These are phyloP conservation scores for Pantherophis guttatus DNA, from an alignment of 2,113 vertebrate species.

Conservation along the genomic window DNA sequence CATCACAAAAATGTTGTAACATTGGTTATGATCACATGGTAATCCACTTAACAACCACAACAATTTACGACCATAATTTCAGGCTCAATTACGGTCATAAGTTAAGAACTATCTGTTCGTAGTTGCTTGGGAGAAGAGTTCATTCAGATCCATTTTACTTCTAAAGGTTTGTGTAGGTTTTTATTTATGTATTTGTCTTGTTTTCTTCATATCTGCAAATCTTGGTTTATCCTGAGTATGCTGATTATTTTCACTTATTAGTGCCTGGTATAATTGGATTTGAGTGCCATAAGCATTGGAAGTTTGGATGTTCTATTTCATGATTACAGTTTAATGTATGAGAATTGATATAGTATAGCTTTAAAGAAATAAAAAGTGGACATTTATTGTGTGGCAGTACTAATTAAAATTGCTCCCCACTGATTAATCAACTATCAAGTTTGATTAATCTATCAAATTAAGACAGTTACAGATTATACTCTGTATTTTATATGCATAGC, in stretches of 20 bases:
- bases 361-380: neutral
- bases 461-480: neutral
- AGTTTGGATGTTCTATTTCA: neutral
- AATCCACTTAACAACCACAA: neutral
- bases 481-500: neutral
- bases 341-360: neutral
- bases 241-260: neutral
- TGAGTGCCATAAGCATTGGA: neutral
- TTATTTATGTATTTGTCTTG: neutral
- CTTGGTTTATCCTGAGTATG: neutral
- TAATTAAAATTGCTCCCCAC: neutral
- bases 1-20: neutral
- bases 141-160: neutral
- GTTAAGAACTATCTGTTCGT: neutral
- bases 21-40: neutral
- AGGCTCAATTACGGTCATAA: neutral
- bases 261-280: neutral
- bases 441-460: constrained; percentile 3
- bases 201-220: neutral
- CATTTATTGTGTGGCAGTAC: neutral
- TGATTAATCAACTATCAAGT: neutral
- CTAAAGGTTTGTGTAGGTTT: neutral
- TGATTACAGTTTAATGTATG: neutral
- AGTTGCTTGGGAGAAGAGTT: neutral
- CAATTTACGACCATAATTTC: neutral